phyloP scores from a whole-genome alignment of 2,113 vertebrate genomes.

The Erythrolamprus reginae region DNA sequence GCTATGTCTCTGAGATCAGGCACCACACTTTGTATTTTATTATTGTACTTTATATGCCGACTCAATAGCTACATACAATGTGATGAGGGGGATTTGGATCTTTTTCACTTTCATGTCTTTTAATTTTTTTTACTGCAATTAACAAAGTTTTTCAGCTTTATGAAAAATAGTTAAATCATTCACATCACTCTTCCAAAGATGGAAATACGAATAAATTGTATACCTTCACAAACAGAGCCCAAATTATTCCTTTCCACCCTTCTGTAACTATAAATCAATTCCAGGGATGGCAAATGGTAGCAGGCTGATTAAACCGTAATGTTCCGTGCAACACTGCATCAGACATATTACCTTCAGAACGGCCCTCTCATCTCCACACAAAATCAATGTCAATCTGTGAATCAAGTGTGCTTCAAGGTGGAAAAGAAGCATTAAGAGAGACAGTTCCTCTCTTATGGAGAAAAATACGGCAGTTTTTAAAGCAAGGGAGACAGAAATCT shows the following conservation, averaged over 20 bases:
- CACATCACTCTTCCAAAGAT: not conserved
- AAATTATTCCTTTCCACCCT: not conserved
- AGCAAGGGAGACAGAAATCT: not conserved
- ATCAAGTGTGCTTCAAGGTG: constrained; percentile 5
- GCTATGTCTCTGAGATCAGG: not conserved
- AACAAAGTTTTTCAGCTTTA: not conserved
- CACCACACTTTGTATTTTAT: not conserved
- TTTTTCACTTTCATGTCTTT: not conserved
- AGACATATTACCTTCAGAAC: constrained; percentile 8
- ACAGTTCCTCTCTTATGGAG: not conserved
- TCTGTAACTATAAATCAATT: constrained; percentile 15
- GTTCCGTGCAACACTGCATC: not conserved
- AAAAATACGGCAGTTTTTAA: not conserved
- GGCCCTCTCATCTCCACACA: constrained; percentile 16
- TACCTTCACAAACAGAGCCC: not conserved
- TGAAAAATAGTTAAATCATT: not conserved
- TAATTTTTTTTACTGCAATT: too few species aligned
- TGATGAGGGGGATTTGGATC: not conserved
- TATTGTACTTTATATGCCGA: not conserved
- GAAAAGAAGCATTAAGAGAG: not conserved
- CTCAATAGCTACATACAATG: too few species aligned
- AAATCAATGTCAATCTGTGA: not conserved
- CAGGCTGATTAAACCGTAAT: constrained; percentile 9
- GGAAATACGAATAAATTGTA: not conserved
- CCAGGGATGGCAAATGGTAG: not conserved